These are phyloP conservation scores for Agrotis puta DNA, from an alignment of 2,888 invertebrate genomes.

Conservation along the genomic window DNA sequence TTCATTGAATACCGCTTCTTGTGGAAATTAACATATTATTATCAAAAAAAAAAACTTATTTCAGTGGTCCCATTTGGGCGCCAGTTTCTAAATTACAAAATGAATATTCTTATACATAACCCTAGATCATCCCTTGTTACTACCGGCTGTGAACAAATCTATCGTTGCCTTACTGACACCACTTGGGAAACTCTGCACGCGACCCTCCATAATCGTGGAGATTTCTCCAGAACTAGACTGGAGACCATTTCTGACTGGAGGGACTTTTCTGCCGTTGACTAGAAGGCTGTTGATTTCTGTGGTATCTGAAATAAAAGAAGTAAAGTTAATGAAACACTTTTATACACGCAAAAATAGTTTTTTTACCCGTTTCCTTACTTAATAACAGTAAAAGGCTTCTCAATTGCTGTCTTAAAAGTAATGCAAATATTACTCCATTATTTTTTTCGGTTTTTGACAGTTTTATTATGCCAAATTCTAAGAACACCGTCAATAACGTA, in stretches of 20 bases:
- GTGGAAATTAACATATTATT: neutral
- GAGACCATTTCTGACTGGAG: slow-evolving; percentile 80
- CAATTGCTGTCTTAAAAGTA: too few species aligned
- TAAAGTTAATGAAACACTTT: neutral
- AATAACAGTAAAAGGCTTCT: too few species aligned
- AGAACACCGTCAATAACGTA: too few species aligned
- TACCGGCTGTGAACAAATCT: slow-evolving; percentile 75
- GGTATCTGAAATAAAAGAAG: slow-evolving; percentile 59
- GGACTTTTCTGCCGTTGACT: slow-evolving; percentile 80
- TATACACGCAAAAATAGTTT: too few species aligned
- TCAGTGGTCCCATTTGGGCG: neutral
- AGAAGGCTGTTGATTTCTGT: slow-evolving; percentile 57
- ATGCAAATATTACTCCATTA: too few species aligned
- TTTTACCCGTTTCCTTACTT: too few species aligned
- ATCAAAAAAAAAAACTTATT: neutral
- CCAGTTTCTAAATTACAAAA: slow-evolving; percentile 15
- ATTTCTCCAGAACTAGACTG: slow-evolving; percentile 83
- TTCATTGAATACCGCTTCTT: neutral
- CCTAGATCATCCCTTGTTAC: slow-evolving; percentile 61
- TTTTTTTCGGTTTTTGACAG: too few species aligned
- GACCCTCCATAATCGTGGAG: slow-evolving; percentile 85
- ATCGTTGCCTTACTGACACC: slow-evolving; percentile 77
- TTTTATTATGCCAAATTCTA: too few species aligned
- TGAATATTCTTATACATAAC: neutral
- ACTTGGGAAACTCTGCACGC: slow-evolving; percentile 79